Base-by-base conservation (phyloP, 2,113 vertebrate genomes). In the Piaya cayana region DNA sequence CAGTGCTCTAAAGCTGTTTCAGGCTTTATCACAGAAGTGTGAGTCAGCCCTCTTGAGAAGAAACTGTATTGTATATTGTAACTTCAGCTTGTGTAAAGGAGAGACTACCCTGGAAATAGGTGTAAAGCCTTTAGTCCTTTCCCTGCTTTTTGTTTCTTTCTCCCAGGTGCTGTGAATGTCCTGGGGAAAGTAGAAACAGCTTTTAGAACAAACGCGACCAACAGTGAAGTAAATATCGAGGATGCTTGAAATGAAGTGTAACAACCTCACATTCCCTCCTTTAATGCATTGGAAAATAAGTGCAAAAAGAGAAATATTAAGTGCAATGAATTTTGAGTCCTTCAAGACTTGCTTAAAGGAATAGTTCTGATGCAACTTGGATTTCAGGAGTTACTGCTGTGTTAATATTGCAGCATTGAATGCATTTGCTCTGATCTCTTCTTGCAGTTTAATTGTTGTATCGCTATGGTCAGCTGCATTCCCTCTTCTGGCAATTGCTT, bases 161-260 rank as follows among this genome's bases (percentile, higher is more conserved):
- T 88, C 74, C 37, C 37, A 59, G n/a, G 34, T 72, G 53, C 59
- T 64, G 59, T 16, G 49, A 45, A 74, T 84, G 65, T n/a, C 49
- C 80, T 18, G 30, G 18, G 65, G 70, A 77, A 87, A 69, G 21
- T 8, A 88, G 71, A 85, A 86, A 87, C 7, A 17, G 49, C 64
- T 87, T 90, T 95, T 55, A 59, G 58, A 94, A 55, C 25, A 71
- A 83, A 90, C 59, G 55, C 90, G 58, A 71, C 36, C 50, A 77
- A 82, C 36, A 63, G 58, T 68, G 78, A 87, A 84, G 59, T 68
- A 77, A 90, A 94, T 78, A 90, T 92, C 69, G 81, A 94, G 86
- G 90, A n/a, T 77, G 74, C 74, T 88, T 77, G 76, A 84, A 92
- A 92, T 37, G 34, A 87, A 84, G 74, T 36, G 69, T 36, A 84